Conservation (phyloP, 2,888 invertebrate genomes). For the Chorisops tibialis region DNA sequence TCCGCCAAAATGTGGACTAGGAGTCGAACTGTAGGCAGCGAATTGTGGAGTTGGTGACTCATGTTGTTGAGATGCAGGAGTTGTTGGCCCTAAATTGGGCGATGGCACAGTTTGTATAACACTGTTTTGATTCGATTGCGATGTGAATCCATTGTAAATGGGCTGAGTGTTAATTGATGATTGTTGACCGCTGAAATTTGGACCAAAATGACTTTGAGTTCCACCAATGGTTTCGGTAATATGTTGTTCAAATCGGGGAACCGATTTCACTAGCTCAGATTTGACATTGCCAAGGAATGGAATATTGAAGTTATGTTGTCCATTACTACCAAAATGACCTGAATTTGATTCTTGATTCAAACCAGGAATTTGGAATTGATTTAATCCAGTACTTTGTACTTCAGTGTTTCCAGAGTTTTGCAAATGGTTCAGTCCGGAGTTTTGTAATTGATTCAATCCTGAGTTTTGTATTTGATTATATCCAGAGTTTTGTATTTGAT, state of each 20-base stretch:
- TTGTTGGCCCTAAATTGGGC: conserved; percentile 45
- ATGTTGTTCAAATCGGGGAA: conserved; percentile 78
- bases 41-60: conserved; percentile 15
- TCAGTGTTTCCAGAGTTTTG: conserved; percentile 16
- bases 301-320: neutral
- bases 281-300: conserved; percentile 34
- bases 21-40: conserved; percentile 26
- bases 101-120: conserved; percentile 50
- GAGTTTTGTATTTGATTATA: too few species aligned
- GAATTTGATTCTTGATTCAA: too few species aligned
- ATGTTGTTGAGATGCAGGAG: conserved; percentile 29
- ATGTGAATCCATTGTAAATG: conserved; percentile 31
- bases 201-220: conserved; percentile 41
- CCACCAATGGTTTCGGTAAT: conserved; percentile 56
- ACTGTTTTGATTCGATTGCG: conserved; percentile 37
- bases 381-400: too few species aligned
- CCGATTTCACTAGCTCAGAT: conserved; percentile 71
- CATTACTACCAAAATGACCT: too few species aligned
- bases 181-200: neutral
- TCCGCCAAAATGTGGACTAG: conserved; percentile 36
- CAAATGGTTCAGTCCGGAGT: too few species aligned
- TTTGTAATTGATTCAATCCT: too few species aligned
- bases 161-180: neutral
- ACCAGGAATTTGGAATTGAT: too few species aligned
- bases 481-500: too few species aligned